These are phyloP conservation scores for Lontra canadensis DNA, from an alignment of 2,113 vertebrate species.

Conservation along the genomic window DNA sequence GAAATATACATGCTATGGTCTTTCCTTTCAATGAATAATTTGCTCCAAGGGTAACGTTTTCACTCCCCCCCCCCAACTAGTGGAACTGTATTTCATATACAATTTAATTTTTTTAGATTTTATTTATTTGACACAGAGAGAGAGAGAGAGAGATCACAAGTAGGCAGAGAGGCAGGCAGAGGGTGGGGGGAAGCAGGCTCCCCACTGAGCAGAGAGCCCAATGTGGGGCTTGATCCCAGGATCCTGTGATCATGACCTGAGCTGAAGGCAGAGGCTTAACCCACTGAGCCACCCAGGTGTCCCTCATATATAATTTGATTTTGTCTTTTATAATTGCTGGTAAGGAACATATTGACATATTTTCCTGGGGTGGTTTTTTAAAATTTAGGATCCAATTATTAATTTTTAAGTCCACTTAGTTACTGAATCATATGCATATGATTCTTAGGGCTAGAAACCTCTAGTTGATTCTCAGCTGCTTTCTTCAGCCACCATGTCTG, in stretches of 20 bases:
- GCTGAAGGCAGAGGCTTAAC: no score
- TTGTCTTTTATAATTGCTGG: neutral
- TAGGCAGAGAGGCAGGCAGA: no score
- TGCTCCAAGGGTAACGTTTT: conserved; percentile 14
- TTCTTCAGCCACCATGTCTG: neutral
- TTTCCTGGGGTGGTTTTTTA: neutral
- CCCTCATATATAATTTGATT: neutral
- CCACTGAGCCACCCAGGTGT: no score
- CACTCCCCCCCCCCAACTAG: neutral
- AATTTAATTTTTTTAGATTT: neutral
- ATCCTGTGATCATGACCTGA: no score
- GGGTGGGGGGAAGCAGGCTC: no score
- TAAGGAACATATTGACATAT: neutral
- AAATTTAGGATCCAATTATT: neutral
- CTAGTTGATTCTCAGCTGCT: neutral
- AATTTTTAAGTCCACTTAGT: neutral
- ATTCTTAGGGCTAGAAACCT: neutral
- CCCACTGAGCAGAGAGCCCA: no score
- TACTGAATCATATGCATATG: neutral
- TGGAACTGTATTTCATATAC: neutral
- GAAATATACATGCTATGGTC: neutral
- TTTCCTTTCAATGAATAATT: conserved; percentile 23
- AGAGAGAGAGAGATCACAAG: no score
- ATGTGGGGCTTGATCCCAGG: no score
- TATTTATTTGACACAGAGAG: no score